Base-by-base conservation (phyloP, 2,888 invertebrate genomes). In the Dynastes tityus region DNA sequence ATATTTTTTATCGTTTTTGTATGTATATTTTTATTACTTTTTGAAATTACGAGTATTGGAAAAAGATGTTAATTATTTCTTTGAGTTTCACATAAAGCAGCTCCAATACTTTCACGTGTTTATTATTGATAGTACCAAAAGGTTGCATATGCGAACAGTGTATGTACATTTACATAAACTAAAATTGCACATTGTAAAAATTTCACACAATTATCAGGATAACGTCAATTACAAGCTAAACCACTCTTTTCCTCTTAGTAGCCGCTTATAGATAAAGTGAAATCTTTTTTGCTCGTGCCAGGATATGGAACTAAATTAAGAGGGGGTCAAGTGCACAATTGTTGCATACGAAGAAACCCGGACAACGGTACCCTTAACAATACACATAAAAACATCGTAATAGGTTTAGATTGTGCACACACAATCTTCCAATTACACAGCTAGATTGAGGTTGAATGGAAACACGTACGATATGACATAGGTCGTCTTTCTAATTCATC, bases 281-380 rank as follows among this genome's bases (percentile, higher is more conserved):
- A 65, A 22, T 68, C 51, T 68, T 68, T 45, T 51, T 29, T 49
- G 22, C 27, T 68, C 68, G 22, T 40, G 68, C 68, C 27, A 51
- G 51, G 68, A 68, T 51, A 29, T 29, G 22, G 29, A 51, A n/a
- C 51, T 63, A 32, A 63, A 63, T 63, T 63, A 29, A 63, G 63
- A 51, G 27, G 68, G 27, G 51, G 29, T 49, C 68, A 51, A 68
- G 51, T 68, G 51, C 32, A 63, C 68, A 68, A 68, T 68, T 68
- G 53, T 51, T 68, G 68, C 51, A 68, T 29, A 68, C 16, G 51
- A 3, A 51, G 49, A 8, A 27, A 63, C 29, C 13, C 4, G 8
- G 4, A 49, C 51, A 51, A 68, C 51, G 6, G 51, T 67, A 40
- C 37, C 3, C 40, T 67, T 67, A 67, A 68, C 68, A 8, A 51